Base-by-base conservation (phyloP, 2,888 invertebrate genomes). In the Hydroisotoma schaefferi region DNA sequence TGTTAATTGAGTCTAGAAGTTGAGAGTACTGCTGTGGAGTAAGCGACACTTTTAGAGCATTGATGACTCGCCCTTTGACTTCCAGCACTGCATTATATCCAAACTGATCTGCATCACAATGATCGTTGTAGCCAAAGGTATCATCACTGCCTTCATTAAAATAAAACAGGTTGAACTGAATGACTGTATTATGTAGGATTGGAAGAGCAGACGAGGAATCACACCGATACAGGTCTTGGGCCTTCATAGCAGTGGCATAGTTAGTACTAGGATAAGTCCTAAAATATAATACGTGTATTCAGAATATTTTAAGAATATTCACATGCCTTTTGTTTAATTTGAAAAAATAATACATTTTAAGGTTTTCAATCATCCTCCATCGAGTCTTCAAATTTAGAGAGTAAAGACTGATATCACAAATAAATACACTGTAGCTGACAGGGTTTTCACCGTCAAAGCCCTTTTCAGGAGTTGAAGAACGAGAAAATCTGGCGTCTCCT, bases 11-110 rank as follows among this genome's bases (percentile, higher is more conserved):
- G 73, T 90, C 89, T 63, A 93, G 78, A 46, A 95, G 79, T 77
- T 94, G 94, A 75, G 92, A 90, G 77, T 94, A 95, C 76, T 94
- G 94, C 55, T 84, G 84, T 52, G 92, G 85, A 0, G 89, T 87
- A 49, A 95, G 79, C 0, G 90, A 90, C 33, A 95, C 84, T 77
- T 91, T 90, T 55, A 95, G 78, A 0, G 88, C 87, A 53, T 88
- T 89, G 38, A 92, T 86, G 18, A 94, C 87, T 68, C 83, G 83
- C 26, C 94, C 94, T 57, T 81, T 81, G 57, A 91, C 80, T 77
- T 86, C 61, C 2, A 72, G 47, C n/a, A 61, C 59, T 0, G 68
- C 60, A 1, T 57, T 58, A n/a, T n/a, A n/a, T 23, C 48, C 40
- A 48, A 64, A 56, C 75, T 61, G 23, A 76, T 72, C 52, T 76